Conservation (phyloP, 1,140 invertebrate genomes). For the Papilio dardanus region DNA sequence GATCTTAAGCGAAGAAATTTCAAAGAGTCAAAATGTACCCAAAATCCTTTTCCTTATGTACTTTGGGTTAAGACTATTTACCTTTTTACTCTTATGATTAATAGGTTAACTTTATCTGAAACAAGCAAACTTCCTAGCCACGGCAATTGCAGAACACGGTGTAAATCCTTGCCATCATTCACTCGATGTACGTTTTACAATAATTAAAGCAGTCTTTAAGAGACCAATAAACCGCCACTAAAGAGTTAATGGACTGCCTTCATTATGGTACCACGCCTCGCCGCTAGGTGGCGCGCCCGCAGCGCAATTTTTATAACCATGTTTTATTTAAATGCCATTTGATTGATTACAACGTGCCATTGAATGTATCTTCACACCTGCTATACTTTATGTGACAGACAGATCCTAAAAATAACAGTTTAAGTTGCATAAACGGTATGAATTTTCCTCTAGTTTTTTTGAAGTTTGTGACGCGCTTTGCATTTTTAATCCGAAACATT, state of each 20-base stretch:
- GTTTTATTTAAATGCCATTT: constrained; percentile 53
- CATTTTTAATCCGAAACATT: too few relatives aligned
- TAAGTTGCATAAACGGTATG: neutral
- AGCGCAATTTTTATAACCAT: constrained; percentile 46
- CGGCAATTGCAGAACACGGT: neutral
- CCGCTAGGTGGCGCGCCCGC: constrained; percentile 67
- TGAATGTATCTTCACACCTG: constrained; percentile 20
- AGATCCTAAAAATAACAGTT: neutral
- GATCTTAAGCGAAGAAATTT: too few relatives aligned
- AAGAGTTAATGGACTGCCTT: constrained; percentile 68
- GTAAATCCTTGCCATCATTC: constrained; percentile 48
- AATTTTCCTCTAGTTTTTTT: too few relatives aligned
- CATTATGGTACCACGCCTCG: constrained; percentile 67
- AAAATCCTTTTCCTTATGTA: neutral
- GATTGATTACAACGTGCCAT: constrained; percentile 62
- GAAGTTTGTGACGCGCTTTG: too few relatives aligned
- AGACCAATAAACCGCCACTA: constrained; percentile 74
- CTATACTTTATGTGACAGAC: neutral
- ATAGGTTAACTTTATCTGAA: neutral
- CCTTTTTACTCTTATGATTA: neutral
- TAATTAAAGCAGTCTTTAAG: constrained; percentile 74
- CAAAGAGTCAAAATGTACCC: too few relatives aligned
- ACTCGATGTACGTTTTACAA: constrained; percentile 57
- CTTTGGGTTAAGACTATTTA: too few relatives aligned
- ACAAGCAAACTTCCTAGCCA: neutral